Evolutionary conservation across 2,113 vertebrate genomes (phyloP), one percentile per base, ranked within the genome.

Genomic region (Otus sunia): DNA sequence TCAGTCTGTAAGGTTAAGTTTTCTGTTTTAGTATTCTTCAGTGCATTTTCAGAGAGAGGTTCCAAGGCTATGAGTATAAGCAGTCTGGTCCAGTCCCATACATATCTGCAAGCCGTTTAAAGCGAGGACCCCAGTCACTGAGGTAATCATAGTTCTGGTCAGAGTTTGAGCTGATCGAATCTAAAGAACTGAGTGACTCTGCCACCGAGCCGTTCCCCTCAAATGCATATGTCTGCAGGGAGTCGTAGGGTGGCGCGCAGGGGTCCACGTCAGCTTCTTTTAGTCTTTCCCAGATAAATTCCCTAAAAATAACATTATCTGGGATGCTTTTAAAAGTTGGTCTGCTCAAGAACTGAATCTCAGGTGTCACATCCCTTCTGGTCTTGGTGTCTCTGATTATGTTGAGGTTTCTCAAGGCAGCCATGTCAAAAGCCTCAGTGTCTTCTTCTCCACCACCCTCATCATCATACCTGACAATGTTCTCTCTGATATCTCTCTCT

Each of bases 91-190:
- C 99, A 4, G 98, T 98, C 22, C 99, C 99, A 17, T 99, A 99
- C 97, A 99, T 98, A 93, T 99, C 99, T 1, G 99, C 99, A n/a
- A 99, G 98, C 95, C 99, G 99, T 97, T 99, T 99, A 94, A 99
- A 99, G 17, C 99, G 99, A 8, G 99, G 99, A 7, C 99, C 99
- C 99, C 99, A 99, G 98, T 98, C 99, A 98, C 99, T 99, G 71
- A 99, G 99, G 96, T 99, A 99, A 97, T 99, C 99, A 2, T 99
- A 99, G 97, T 99, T 99, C 98, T 99, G 99, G 88, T 99, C 99
- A 59, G 99, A 99, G 98, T 99, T 99, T 88, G 99, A 99, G 97
- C 99, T 99, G 96, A 99, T 97, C 3, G 99, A 99, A 96, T 99
- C 99, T 94, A 99, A 97, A 7, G 99, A 99, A 91, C 99, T 99